A percentile compares a stretch with the other conserved stretches of the same genome.
These are phyloP conservation scores for Fregetta grallaria DNA, from an alignment of 2,113 vertebrate genomes.

Conservation along the genomic window DNA sequence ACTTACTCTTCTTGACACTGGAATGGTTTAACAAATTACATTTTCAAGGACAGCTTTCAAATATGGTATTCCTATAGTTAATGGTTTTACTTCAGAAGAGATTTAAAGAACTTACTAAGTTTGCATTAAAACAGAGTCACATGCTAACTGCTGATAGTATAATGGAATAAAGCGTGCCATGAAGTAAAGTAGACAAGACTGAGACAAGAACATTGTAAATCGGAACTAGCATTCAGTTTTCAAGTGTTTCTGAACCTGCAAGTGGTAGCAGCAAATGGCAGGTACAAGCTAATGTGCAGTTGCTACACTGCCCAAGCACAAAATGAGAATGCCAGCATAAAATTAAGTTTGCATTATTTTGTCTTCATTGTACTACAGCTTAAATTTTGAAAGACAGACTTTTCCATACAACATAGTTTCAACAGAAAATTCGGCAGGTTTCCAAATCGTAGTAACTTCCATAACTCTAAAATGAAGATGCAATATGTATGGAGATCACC, in stretches of 20 bases:
- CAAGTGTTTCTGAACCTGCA: background rate
- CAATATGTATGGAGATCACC: rapidly evolving
- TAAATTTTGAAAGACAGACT: background rate
- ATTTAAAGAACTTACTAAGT: background rate
- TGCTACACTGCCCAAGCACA: background rate
- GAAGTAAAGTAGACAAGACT: background rate
- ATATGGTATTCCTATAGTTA: background rate
- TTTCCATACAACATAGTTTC: background rate
- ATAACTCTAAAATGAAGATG: background rate
- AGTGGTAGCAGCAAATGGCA: background rate
- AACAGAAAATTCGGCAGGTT: background rate
- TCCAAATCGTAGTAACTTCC: background rate
- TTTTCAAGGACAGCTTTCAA: background rate
- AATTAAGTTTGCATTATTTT: background rate
- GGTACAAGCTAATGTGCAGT: background rate
- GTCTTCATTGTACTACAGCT: background rate
- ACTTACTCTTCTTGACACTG: background rate
- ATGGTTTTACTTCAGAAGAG: background rate
- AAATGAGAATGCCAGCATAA: background rate
- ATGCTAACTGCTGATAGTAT: background rate
- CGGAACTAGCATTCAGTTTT: background rate
- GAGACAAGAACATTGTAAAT: background rate
- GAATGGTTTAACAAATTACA: background rate
- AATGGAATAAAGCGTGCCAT: background rate
- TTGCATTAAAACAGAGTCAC: background rate